Conservation (phyloP, 2,113 vertebrate genomes). For the Elachura formosa region DNA sequence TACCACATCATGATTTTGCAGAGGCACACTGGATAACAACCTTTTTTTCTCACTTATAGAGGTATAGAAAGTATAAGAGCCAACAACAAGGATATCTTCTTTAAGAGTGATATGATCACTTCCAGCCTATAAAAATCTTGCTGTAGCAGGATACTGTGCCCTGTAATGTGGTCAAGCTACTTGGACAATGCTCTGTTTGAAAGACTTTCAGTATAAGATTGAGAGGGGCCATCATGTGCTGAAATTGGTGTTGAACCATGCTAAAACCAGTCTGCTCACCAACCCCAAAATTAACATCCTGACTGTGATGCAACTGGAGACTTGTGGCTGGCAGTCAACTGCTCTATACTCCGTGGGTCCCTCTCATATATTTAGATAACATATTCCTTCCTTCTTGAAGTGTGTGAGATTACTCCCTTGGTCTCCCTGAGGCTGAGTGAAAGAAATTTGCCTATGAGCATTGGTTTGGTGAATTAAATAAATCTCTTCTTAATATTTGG, state of each 20-base stretch:
- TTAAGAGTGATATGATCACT: not conserved
- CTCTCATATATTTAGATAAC: not conserved
- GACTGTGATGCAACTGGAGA: rapidly evolving
- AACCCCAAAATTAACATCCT: not conserved
- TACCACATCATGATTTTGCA: not conserved
- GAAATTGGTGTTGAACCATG: not conserved
- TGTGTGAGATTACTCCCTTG: not conserved
- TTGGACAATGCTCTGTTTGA: not conserved
- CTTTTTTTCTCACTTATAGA: not conserved
- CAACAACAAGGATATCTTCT: not conserved
- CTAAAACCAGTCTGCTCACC: not conserved
- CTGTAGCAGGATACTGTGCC: not conserved
- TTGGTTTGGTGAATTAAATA: not conserved
- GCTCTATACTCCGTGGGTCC: not conserved
- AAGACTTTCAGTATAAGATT: not conserved
- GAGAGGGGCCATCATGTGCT: not conserved
- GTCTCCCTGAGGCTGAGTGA: not conserved
- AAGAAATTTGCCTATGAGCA: not conserved
- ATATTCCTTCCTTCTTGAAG: not conserved
- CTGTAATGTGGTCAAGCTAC: not conserved
- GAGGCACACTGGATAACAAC: not conserved
- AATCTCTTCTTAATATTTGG: not conserved
- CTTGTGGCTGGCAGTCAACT: not conserved
- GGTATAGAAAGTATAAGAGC: not conserved
- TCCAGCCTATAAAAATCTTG: not conserved